Base-by-base conservation (phyloP, 2,113 vertebrate genomes). In the Microtus oregoni region DNA sequence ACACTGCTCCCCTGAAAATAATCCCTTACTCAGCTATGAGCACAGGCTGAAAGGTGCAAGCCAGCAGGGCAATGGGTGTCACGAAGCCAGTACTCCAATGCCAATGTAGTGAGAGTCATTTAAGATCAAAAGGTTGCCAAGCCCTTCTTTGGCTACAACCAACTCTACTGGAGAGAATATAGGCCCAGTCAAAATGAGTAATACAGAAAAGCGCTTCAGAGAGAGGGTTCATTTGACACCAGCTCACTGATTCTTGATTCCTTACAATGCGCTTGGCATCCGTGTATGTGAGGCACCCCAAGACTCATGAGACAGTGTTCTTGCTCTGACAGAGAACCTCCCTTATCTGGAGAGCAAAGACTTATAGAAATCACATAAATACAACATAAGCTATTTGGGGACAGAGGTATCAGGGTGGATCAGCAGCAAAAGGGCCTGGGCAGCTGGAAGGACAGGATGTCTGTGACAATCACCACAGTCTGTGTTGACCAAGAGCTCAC, bases 401-500 rank as follows among this genome's bases (percentile, higher is more conserved):
- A 73, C 82, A 28, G 87, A 88, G 17, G 24, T 4, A 17, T 15
- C 58, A 50, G 26, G n/a, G 8, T 5, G 72, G 75, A 50, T n/a
- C 38, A 38, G 68, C 4, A 61, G 78, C 28, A 19, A 28, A 52
- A 68, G 63, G 4, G 0, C 50, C 24, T 7, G n/a, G 35, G 52
- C 61, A n/a, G 41, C 7, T 58, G 28, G 24, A 50, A 63, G 41
- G 87, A 17, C 50, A 38, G 17, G 87, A 30, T 22, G 30, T 63
- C 1, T 28, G 65, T 20, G 79, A 35, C 81, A n/a, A 82, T 38
- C 22, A 82, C 35, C 14, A 82, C 22, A 85, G 81, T 7, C 3
- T 0, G 0, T 0, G 1, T 19, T 55, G 61, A 88, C 3, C 0
- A 17, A 3, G 30, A 24, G 22, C 35, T n/a, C 6, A 11, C 22